phyloP scores from a whole-genome alignment of 1,140 invertebrate species.

The Aphidius ervi region DNA sequence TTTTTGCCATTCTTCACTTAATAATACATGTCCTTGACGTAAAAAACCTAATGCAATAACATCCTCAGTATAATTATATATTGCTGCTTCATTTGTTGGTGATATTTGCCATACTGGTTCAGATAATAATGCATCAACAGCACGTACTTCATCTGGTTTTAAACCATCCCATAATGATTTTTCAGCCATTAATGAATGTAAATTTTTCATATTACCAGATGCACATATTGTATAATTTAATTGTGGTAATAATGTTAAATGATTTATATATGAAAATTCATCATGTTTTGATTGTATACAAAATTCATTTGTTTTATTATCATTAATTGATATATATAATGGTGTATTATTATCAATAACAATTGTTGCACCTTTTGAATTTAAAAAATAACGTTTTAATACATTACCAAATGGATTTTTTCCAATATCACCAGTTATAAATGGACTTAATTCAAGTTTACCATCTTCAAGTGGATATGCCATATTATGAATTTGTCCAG shows the following conservation, averaged over 20 bases:
- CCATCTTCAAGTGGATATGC: conserved; percentile 76
- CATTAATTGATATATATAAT: conserved; percentile 72
- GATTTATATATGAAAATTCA: conserved; percentile 72
- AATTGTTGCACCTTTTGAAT: conserved; percentile 77
- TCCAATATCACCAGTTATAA: conserved; percentile 76
- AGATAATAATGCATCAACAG: conserved; percentile 69
- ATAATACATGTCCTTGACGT: conserved; percentile 72
- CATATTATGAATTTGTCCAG: conserved; percentile 70
- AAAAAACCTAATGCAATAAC: conserved; percentile 71
- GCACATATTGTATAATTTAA: conserved; percentile 84
- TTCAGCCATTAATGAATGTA: conserved; percentile 70
- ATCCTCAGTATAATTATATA: conserved; percentile 78
- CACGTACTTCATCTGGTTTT: conserved; percentile 68
- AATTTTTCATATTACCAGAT: conserved; percentile 68
- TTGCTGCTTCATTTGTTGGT: conserved; percentile 62
- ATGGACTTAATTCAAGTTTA: conserved; percentile 68
- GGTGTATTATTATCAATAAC: conserved; percentile 73
- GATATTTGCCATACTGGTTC: conserved; percentile 84
- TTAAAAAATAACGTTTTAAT: conserved; percentile 79
- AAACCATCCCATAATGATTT: conserved; percentile 77
- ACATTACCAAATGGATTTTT: conserved; percentile 77
- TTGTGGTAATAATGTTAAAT: conserved; percentile 59
- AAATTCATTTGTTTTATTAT: conserved; percentile 59
- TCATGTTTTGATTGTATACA: conserved; percentile 73
- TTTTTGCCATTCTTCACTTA: conserved; percentile 82